Percentiles rank a stretch among this genome's conserved stretches.
phyloP scores from a whole-genome alignment of 2,113 vertebrate species.

The Paedocypris sp. region DNA sequence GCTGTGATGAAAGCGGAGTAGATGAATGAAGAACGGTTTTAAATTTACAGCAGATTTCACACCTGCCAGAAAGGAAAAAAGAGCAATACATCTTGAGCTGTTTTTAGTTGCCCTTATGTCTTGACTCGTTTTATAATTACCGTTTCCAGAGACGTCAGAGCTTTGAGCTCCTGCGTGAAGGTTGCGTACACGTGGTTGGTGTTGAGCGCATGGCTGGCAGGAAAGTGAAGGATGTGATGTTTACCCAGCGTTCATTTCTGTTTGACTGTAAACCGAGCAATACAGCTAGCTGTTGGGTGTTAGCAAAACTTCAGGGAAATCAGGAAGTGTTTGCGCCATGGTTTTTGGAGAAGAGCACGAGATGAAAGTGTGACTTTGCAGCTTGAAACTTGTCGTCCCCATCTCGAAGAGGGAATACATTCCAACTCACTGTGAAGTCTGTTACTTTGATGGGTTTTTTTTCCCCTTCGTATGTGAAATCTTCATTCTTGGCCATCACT shows the following conservation, averaged over 20 bases:
- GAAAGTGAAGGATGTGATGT: neutral
- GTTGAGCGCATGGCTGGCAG: neutral
- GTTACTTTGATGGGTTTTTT: neutral
- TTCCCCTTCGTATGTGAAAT: neutral
- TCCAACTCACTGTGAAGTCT: neutral
- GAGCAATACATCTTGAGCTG: neutral
- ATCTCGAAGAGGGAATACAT: neutral
- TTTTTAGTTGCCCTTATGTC: neutral
- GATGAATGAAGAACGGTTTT: neutral
- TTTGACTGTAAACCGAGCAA: neutral
- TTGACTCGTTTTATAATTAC: neutral
- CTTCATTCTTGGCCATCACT: neutral
- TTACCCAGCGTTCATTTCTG: neutral
- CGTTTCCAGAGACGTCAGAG: neutral
- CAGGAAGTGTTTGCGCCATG: neutral
- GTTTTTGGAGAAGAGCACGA: neutral
- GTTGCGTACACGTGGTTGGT: neutral
- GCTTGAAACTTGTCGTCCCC: neutral
- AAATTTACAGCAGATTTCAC: neutral
- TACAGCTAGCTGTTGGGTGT: neutral
- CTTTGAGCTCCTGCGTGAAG: neutral
- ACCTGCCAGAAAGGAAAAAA: neutral
- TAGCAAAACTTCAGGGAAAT: neutral
- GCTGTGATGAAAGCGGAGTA: neutral
- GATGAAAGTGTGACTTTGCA: slow-evolving; percentile 8